These are phyloP conservation scores for Botrylloides violaceus DNA, from an alignment of 23 tunicate genomes.

Conservation along the genomic window DNA sequence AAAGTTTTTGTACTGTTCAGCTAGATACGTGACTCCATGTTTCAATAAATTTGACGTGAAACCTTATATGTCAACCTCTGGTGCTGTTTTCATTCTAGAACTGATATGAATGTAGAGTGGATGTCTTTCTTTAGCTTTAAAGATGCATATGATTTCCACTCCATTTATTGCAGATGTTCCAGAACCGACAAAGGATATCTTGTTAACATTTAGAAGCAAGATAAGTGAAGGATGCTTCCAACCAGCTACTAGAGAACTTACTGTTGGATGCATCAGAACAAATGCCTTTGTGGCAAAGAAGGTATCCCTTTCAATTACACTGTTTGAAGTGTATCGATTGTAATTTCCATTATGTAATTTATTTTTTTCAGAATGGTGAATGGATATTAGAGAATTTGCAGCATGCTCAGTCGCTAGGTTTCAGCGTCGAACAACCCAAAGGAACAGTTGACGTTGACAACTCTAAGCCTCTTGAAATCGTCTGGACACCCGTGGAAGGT, in stretches of 20 bases:
- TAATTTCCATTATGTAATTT: background rate
- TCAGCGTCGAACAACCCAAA: conserved; percentile 57
- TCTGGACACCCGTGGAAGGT: conserved; percentile 78
- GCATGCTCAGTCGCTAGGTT: conserved; percentile 43
- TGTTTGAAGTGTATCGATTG: background rate
- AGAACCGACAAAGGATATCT: conserved; percentile 27
- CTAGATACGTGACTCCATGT: background rate
- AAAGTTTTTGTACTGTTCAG: too few relatives aligned
- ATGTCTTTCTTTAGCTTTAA: too few relatives aligned
- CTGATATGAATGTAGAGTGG: too few relatives aligned
- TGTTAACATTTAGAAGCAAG: conserved; percentile 47
- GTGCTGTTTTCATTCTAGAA: too few relatives aligned
- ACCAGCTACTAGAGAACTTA: conserved; percentile 29
- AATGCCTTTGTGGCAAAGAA: conserved; percentile 46
- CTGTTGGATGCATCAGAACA: conserved; percentile 59
- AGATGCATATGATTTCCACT: too few relatives aligned
- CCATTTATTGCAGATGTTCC: conserved; percentile 51
- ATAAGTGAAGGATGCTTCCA: conserved; percentile 47
- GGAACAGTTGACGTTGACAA: conserved; percentile 56
- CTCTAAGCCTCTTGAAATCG: conserved; percentile 39
- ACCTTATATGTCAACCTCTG: too few relatives aligned
- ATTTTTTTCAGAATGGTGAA: conserved; percentile 22
- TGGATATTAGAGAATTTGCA: conserved; percentile 72
- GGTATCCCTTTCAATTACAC: conserved; percentile 9
- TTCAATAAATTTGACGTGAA: background rate